Evolutionary conservation across 1,140 invertebrate species (phyloP).

Genomic region (Sitodiplosis mosellana): DNA sequence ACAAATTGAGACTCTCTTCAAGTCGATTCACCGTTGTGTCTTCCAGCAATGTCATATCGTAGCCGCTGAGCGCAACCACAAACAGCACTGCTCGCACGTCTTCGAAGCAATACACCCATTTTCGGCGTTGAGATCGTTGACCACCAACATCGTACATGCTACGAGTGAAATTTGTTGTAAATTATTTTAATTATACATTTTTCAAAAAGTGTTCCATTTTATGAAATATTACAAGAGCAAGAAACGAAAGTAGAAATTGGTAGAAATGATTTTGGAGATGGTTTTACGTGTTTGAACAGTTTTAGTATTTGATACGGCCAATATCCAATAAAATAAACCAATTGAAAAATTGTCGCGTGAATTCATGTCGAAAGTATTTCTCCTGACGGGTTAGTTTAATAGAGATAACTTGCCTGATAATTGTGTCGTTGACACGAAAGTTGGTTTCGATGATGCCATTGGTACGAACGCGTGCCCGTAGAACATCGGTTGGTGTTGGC

Average conservation of each 20-base stretch:
- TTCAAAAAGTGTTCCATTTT: neutral
- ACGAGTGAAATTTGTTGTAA: too few species aligned
- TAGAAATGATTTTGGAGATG: too few species aligned
- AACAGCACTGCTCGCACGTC: constrained; percentile 44
- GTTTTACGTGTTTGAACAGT: too few species aligned
- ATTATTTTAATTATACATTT: too few species aligned
- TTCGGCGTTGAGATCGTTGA: constrained; percentile 50
- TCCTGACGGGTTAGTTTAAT: too few species aligned
- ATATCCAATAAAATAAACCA: too few species aligned
- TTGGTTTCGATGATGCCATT: constrained; percentile 61
- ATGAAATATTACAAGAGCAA: too few species aligned
- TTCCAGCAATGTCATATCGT: constrained; percentile 46
- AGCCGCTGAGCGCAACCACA: constrained; percentile 45
- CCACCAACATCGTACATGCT: constrained; percentile 50
- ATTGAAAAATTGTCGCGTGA: too few species aligned
- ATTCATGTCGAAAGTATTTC: too few species aligned
- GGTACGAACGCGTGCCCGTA: constrained; percentile 50
- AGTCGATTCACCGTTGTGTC: constrained; percentile 42
- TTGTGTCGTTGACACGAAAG: constrained; percentile 49
- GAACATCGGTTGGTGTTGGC: constrained; percentile 50
- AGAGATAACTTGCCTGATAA: constrained; percentile 36
- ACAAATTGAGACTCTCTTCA: constrained; percentile 43
- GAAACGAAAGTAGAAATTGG: too few species aligned
- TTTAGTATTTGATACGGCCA: too few species aligned
- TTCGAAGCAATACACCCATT: constrained; percentile 60